phyloP scores from a whole-genome alignment of 2,888 invertebrate species.

The Brachyopa scutellaris region DNA sequence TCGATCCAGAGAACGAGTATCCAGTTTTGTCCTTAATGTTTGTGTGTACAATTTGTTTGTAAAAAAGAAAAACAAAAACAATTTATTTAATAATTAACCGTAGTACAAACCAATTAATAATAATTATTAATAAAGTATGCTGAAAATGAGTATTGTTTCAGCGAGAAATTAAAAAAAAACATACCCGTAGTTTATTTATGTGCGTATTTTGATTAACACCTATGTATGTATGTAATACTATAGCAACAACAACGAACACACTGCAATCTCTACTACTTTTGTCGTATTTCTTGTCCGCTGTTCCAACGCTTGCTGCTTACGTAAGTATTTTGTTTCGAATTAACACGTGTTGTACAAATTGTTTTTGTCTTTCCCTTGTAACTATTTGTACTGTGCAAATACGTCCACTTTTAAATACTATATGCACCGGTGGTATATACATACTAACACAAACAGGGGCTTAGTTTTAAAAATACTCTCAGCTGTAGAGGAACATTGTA shows the following conservation, averaged over 20 bases:
- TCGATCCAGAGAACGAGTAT: conserved; percentile 43
- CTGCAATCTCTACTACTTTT: neutral
- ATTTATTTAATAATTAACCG: conserved; percentile 63
- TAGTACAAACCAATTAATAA: conserved; percentile 69
- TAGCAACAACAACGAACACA: conserved; percentile 9
- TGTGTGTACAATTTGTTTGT: conserved; percentile 51
- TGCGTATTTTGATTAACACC: conserved; percentile 50
- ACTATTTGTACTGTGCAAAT: conserved; percentile 9
- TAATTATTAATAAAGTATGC: conserved; percentile 60
- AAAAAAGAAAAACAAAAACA: conserved; percentile 24
- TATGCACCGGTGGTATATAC: conserved; percentile 46
- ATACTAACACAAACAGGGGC: conserved; percentile 48
- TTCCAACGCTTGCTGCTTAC: conserved; percentile 35
- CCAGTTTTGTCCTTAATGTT: conserved; percentile 53
- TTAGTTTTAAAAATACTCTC: too few relatives aligned
- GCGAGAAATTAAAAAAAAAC: conserved; percentile 37
- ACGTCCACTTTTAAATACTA: conserved; percentile 6
- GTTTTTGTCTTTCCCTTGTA: neutral
- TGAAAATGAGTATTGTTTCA: conserved; percentile 62
- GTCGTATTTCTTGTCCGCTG: conserved; percentile 10
- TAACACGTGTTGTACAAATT: neutral
- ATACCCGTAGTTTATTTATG: conserved; percentile 27
- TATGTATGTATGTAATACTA: neutral
- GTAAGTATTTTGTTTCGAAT: conserved; percentile 26
- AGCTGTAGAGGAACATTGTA: too few relatives aligned